A percentile compares a stretch with the other conserved stretches of the same genome.
Evolutionary conservation across 2,797 vertebrate genomes (phyloP).

Genomic region (Hemitrygon akajei): DNA sequence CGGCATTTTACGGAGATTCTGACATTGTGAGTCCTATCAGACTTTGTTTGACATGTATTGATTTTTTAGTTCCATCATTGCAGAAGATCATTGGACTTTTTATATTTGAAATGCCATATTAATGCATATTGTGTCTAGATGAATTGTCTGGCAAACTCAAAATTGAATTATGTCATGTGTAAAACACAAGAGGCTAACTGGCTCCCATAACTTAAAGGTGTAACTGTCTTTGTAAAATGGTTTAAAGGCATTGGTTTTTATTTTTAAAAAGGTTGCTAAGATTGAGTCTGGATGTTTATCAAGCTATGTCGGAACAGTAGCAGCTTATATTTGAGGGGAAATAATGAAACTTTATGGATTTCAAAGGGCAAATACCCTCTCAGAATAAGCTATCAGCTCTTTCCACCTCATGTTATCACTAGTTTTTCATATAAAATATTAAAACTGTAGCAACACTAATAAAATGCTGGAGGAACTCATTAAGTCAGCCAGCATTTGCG

Average conservation of each 20-base stretch:
- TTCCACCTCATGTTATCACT: no score
- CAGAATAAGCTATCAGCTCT: no score
- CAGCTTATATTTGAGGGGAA: no score
- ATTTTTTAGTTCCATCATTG: not conserved
- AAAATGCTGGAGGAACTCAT: no score
- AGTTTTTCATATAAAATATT: no score
- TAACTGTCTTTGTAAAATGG: not conserved
- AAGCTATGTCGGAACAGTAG: no score
- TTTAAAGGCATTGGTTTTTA: not conserved
- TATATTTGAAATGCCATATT: not conserved
- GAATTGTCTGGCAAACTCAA: not conserved
- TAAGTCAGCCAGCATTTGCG: no score
- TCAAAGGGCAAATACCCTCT: no score
- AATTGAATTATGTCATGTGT: not conserved
- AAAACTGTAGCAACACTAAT: no score
- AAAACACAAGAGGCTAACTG: not conserved
- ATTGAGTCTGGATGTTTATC: no score
- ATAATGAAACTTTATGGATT: no score
- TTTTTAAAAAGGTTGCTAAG: not conserved
- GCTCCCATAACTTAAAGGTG: no score
- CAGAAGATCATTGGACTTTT: not conserved
- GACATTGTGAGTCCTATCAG: slow-evolving; percentile 74
- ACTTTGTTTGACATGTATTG: not conserved
- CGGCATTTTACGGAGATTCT: slow-evolving; percentile 91
- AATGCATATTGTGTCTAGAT: not conserved